phyloP scores from a whole-genome alignment of 2,888 invertebrate genomes.

The Dermolepida albohirtum region DNA sequence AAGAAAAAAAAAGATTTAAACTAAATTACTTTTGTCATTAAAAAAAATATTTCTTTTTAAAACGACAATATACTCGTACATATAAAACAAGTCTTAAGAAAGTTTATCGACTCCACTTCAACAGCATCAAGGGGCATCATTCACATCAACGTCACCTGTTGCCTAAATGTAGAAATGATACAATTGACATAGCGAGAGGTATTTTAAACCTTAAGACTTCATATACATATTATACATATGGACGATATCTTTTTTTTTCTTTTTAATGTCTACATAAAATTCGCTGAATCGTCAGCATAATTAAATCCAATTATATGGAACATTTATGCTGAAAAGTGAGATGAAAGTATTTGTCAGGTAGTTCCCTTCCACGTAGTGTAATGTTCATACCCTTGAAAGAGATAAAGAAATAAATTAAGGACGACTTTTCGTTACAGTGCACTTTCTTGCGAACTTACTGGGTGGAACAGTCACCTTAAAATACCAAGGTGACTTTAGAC shows the following conservation, averaged over 20 bases:
- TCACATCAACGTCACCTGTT: background rate
- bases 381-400: constrained; percentile 21
- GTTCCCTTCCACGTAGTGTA: constrained; percentile 1
- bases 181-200: background rate
- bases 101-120: background rate
- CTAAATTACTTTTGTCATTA: no score
- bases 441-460: constrained; percentile 17
- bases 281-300: constrained; percentile 17
- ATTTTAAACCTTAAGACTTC: background rate
- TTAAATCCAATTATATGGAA: constrained; percentile 26
- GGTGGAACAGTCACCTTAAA: constrained; percentile 15
- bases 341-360: constrained; percentile 15
- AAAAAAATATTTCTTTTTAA: background rate
- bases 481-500: constrained; percentile 17
- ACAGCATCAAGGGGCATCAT: no score
- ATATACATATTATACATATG: no score
- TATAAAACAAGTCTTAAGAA: constrained; percentile 1
- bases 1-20: no score
- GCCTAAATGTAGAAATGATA: constrained; percentile 7
- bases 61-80: background rate
- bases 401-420: constrained; percentile 20
- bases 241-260: no score
- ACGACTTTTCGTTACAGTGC: constrained; percentile 27
- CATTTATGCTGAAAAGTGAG: constrained; percentile 27
- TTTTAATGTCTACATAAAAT: background rate